Evolutionary conservation across 2,113 vertebrate genomes (phyloP), one percentile per base, ranked within the genome.

Genomic region (Phalacrocorax brasilianus): DNA sequence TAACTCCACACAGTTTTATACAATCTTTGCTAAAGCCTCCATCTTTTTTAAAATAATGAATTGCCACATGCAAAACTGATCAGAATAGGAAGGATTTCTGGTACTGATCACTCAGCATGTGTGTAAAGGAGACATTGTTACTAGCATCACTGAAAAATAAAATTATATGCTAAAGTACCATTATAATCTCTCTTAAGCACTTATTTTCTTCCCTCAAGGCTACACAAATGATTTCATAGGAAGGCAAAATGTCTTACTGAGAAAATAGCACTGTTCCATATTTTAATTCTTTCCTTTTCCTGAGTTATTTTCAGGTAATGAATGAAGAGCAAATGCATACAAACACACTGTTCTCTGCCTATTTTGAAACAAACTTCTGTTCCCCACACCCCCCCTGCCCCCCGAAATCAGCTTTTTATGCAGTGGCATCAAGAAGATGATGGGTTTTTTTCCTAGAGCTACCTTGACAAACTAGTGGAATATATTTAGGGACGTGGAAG

Each of bases 281-380:
- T 17, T 84, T 53, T 15, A 27, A 20, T 22, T 72, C 76, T 68
- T 84, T 67, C 47, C 30, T 76, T 49, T 72, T 66, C 38, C 40
- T 87, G 62, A 32, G 71, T 85, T 77, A 83, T 89, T 94, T 95
- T 91, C 68, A 52, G 75, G 61, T 82, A 91, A 91, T 71, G 62
- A 91, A 45, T 58, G 58, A 88, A 77, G 71, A 91, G 62, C 19
- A 70, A 59, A 78, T 61, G 24, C 52, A 63, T 53, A 42, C 35
- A 92, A 81, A 87, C 38, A 23, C 80, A 63, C n/a, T 21, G 47
- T 21, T 92, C 79, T 62, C 33, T 65, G 27, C 72, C 73, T 75
- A 9, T 73, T 92, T 79, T 83, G 55, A 84, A 90, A 79, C 14
- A 89, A 38, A 38, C 38, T 38, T 38, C 38, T 38, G 38, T 38